A percentile compares a stretch with the other conserved stretches of the same genome.
These are phyloP conservation scores for Bothrops alternatus DNA, from an alignment of 2,797 vertebrate species.

Conservation along the genomic window DNA sequence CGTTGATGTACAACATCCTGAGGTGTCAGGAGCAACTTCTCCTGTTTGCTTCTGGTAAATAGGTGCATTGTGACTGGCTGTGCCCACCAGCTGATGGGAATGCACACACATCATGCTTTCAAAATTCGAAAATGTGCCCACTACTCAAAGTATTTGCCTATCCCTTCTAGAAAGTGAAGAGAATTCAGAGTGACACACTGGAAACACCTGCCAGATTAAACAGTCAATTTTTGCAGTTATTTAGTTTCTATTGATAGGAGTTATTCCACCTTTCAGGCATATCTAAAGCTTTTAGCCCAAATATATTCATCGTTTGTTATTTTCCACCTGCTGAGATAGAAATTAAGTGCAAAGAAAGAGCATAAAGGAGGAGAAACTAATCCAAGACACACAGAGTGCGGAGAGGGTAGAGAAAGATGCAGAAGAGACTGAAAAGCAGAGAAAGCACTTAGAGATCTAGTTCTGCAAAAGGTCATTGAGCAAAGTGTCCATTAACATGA, in stretches of 20 bases:
- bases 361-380: constrained; percentile 24
- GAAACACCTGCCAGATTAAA: constrained; percentile 5
- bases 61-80: not conserved
- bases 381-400: constrained; percentile 22
- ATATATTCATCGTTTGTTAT: constrained; percentile 33
- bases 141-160: not conserved
- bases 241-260: constrained; percentile 22
- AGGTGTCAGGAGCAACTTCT: not conserved
- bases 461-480: constrained; percentile 54
- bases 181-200: not conserved
- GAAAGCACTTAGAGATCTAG: constrained; percentile 33
- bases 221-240: constrained; percentile 15
- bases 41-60: not conserved
- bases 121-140: not conserved
- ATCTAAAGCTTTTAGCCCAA: constrained; percentile 39
- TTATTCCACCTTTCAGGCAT: constrained; percentile 4
- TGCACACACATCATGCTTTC: not conserved
- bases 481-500: constrained; percentile 51
- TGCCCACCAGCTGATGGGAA: not conserved
- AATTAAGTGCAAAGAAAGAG: constrained; percentile 47
- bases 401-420: constrained; percentile 38
- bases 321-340: constrained; percentile 7
- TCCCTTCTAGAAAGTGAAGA: not conserved
- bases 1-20: not conserved
- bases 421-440: constrained; percentile 39